Conservation (phyloP, 2,888 invertebrate species). For the Terebella lapidaria region DNA sequence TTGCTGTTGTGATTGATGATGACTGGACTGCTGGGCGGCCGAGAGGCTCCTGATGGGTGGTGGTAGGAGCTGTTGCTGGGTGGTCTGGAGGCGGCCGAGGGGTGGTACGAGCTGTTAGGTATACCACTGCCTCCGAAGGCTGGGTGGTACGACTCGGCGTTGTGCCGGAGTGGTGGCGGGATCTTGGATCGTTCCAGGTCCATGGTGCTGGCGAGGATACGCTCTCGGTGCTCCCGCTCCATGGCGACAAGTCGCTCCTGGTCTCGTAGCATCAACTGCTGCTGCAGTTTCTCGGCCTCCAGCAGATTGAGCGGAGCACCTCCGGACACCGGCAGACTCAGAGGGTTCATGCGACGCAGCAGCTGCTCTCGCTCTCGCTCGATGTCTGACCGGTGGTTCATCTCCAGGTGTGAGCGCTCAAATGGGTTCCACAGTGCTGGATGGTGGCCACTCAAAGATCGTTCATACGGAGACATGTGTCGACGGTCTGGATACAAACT, state of each 20-base stretch:
- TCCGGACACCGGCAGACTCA: background rate
- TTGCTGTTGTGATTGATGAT: slow-evolving; percentile 11
- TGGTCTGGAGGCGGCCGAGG: background rate
- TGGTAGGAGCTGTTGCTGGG: background rate
- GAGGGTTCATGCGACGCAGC: slow-evolving; percentile 8
- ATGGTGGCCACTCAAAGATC: background rate
- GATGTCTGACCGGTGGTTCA: slow-evolving; percentile 6
- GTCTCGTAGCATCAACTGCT: slow-evolving; percentile 45
- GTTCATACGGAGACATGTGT: slow-evolving; percentile 9
- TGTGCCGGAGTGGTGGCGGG: slow-evolving; percentile 4
- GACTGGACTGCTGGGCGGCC: background rate
- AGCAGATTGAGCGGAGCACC: slow-evolving; percentile 17
- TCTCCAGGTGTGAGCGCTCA: slow-evolving; percentile 4
- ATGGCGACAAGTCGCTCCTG: background rate
- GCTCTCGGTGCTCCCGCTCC: slow-evolving; percentile 6
- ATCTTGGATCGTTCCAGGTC: slow-evolving; percentile 8
- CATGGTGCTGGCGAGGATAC: background rate
- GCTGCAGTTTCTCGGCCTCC: slow-evolving; percentile 57
- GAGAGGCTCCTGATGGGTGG: background rate
- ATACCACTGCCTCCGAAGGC: background rate
- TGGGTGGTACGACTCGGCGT: background rate
- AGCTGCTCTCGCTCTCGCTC: slow-evolving; percentile 12
- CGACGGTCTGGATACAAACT: slow-evolving; percentile 4
- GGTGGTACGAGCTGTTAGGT: background rate
- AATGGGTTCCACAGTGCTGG: slow-evolving; percentile 13